A percentile compares a stretch with the other conserved stretches of the same genome.
These are phyloP conservation scores for Anarrhichthys ocellatus DNA, from an alignment of 2,113 vertebrate species.

Conservation along the genomic window DNA sequence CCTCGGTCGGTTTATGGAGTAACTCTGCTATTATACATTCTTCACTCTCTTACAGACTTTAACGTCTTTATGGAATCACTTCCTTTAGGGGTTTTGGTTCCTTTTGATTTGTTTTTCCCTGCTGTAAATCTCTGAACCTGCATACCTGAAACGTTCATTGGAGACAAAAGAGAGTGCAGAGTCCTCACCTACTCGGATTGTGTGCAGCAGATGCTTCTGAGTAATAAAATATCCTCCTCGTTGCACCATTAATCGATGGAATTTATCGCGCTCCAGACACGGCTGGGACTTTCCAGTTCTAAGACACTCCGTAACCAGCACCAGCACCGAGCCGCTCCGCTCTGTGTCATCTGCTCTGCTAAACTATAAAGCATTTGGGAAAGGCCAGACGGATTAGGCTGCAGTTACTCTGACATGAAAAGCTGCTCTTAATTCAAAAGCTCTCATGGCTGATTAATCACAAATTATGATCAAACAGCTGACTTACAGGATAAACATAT, in stretches of 20 bases:
- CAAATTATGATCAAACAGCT: slow-evolving; percentile 74
- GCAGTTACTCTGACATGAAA: slow-evolving; percentile 63
- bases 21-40: neutral
- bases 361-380: slow-evolving; percentile 53
- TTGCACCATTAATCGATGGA: slow-evolving; percentile 3
- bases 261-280: slow-evolving; percentile 8
- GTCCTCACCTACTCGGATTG: neutral
- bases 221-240: slow-evolving; percentile 3
- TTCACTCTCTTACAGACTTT: neutral
- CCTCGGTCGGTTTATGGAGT: neutral
- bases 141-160: neutral
- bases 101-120: neutral
- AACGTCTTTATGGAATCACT: neutral
- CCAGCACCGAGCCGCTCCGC: slow-evolving; percentile 13
- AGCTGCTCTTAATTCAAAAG: slow-evolving; percentile 66
- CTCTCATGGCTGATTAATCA: slow-evolving; percentile 74
- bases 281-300: slow-evolving; percentile 26
- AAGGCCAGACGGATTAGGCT: slow-evolving; percentile 67
- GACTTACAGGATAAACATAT: slow-evolving; percentile 69
- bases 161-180: neutral
- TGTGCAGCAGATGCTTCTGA: slow-evolving; percentile 4
- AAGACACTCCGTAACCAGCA: slow-evolving; percentile 26
- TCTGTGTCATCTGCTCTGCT: slow-evolving; percentile 58
- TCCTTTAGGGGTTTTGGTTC: neutral
- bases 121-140: neutral